Evolutionary conservation across 1,140 invertebrate species (phyloP).

Genomic region (Drosophila paulistorum): DNA sequence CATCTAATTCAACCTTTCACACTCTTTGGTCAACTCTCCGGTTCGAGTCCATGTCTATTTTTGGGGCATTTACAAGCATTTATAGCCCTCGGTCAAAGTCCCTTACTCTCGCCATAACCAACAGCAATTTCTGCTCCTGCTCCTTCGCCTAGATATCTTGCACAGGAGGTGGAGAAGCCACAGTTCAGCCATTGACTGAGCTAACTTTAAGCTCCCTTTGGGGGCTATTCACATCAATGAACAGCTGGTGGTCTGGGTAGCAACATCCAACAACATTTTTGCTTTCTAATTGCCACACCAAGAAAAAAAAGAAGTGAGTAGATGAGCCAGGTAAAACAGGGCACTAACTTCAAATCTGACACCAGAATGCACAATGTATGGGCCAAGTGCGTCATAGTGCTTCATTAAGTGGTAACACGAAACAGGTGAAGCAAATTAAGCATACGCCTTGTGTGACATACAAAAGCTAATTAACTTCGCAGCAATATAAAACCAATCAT

Average conservation of each 20-base stretch:
- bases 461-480: slow-evolving; percentile 43
- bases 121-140: neutral
- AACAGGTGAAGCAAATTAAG: slow-evolving; percentile 39
- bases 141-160: no score
- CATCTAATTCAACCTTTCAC: slow-evolving; percentile 6
- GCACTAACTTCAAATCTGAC: slow-evolving; percentile 45
- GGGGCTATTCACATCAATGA: slow-evolving; percentile 49
- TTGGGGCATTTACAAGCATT: slow-evolving; percentile 64
- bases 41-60: slow-evolving; percentile 58
- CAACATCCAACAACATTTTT: slow-evolving; percentile 18
- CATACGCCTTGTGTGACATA: slow-evolving; percentile 58
- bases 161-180: slow-evolving; percentile 30
- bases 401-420: slow-evolving; percentile 32
- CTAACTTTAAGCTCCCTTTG: slow-evolving; percentile 39
- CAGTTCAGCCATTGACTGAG: slow-evolving; percentile 13
- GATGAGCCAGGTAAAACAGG: neutral
- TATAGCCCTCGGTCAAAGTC: slow-evolving; percentile 47
- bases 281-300: slow-evolving; percentile 54
- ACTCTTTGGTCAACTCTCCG: neutral
- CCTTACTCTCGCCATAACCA: neutral
- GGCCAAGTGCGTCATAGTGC: slow-evolving; percentile 3
- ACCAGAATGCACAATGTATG: slow-evolving; percentile 24
- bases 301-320: neutral
- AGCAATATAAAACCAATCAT: slow-evolving; percentile 28
- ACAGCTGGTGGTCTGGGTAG: neutral